Percentiles rank a stretch among this genome's conserved stretches.
These are phyloP conservation scores for Cynaeus angustus DNA, from an alignment of 2,888 invertebrate genomes.

Conservation along the genomic window DNA sequence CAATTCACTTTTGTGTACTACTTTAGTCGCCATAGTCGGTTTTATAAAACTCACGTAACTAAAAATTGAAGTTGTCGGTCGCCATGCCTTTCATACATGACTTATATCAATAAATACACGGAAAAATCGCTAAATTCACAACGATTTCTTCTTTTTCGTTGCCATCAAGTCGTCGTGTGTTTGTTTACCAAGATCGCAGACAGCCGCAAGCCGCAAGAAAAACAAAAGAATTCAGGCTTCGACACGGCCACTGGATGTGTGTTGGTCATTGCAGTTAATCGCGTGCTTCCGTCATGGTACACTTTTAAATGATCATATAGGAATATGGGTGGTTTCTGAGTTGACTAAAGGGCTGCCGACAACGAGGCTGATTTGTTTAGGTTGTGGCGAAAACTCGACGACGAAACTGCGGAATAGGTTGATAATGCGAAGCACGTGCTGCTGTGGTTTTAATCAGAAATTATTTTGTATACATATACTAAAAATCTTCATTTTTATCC, in stretches of 20 bases:
- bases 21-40: slow-evolving; percentile 76
- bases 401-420: too few species aligned
- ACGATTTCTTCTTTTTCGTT: background rate
- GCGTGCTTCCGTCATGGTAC: background rate
- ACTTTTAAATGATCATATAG: background rate
- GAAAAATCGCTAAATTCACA: background rate
- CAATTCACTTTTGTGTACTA: slow-evolving; percentile 52
- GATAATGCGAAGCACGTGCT: too few species aligned
- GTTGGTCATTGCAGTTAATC: slow-evolving; percentile 13
- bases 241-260: background rate
- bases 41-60: slow-evolving; percentile 80
- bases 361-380: background rate
- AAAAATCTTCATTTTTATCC: too few species aligned
- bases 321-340: background rate
- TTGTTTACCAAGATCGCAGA: slow-evolving; percentile 1
- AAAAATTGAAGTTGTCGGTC: slow-evolving; percentile 68
- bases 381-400: slow-evolving; percentile 1
- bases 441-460: too few species aligned
- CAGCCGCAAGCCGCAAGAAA: background rate
- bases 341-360: background rate
- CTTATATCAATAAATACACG: background rate
- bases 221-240: slow-evolving; percentile 10
- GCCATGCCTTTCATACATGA: slow-evolving; percentile 58
- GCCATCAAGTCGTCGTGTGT: background rate
- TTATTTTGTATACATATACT: too few species aligned